phyloP scores from a whole-genome alignment of 2,888 invertebrate genomes.

The Caradrina clavipalpis region DNA sequence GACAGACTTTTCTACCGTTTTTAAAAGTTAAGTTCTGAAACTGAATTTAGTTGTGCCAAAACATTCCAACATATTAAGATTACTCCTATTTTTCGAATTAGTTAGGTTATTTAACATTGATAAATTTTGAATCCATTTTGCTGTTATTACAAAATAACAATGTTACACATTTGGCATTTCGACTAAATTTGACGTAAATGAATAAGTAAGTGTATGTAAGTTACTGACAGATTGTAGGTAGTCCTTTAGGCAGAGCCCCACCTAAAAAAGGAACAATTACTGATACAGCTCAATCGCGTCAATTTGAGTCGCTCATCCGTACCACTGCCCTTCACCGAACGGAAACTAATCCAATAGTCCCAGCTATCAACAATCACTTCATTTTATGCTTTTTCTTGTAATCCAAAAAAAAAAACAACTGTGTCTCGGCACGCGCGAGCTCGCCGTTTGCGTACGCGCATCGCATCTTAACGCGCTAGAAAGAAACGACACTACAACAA shows the following conservation, averaged over 20 bases:
- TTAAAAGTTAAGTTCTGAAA: too few relatives aligned
- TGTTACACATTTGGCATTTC: too few relatives aligned
- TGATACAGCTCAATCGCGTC: slow-evolving; percentile 14
- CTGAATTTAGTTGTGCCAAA: too few relatives aligned
- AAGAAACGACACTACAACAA: slow-evolving; percentile 67
- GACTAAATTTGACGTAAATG: too few relatives aligned
- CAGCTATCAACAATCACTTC: slow-evolving; percentile 74
- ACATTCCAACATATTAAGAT: too few relatives aligned
- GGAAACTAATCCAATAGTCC: slow-evolving; percentile 79
- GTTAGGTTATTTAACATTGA: too few relatives aligned
- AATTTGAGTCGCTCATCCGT: slow-evolving; percentile 35
- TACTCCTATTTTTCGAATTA: too few relatives aligned
- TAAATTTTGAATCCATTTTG: too few relatives aligned
- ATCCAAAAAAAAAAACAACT: slow-evolving; percentile 81
- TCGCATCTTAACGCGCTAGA: slow-evolving; percentile 79
- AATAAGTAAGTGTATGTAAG: too few relatives aligned
- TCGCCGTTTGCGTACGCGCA: slow-evolving; percentile 79
- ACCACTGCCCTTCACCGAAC: slow-evolving; percentile 59
- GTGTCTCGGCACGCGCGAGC: slow-evolving; percentile 85
- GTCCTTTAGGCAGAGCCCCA: not conserved
- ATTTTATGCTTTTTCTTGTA: slow-evolving; percentile 86
- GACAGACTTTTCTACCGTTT: too few relatives aligned
- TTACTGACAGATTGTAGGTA: too few relatives aligned
- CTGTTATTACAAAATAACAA: too few relatives aligned
- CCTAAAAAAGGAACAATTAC: not conserved